phyloP scores from a whole-genome alignment of 2,888 invertebrate genomes.

The Isotomurus palustris region DNA sequence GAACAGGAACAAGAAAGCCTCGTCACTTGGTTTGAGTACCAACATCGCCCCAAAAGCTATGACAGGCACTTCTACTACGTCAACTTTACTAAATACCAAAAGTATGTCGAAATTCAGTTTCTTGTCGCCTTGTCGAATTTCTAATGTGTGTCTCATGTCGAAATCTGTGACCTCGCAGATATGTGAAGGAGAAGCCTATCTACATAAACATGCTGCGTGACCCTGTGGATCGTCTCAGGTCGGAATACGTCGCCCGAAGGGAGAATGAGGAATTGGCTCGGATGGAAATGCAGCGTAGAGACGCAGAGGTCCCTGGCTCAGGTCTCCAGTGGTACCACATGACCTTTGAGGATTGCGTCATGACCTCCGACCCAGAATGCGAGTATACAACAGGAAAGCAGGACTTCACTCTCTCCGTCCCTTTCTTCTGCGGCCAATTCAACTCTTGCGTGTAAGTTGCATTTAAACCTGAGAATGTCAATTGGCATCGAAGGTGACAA shows the following conservation, averaged over 20 bases:
- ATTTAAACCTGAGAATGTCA: no score
- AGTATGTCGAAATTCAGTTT: conserved; percentile 27
- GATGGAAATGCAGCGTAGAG: conserved; percentile 35
- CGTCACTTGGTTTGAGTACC: conserved; percentile 46
- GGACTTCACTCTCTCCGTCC: conserved; percentile 55
- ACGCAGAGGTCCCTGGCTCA: conserved; percentile 31
- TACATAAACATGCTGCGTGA: conserved; percentile 60
- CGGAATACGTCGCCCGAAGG: conserved; percentile 30
- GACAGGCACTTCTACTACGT: conserved; percentile 60
- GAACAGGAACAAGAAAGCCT: conserved; percentile 51
- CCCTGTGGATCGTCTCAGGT: conserved; percentile 53
- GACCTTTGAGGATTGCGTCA: conserved; percentile 50
- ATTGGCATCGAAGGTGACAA: no score
- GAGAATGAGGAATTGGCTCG: conserved; percentile 18
- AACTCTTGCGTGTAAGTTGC: conserved; percentile 57
- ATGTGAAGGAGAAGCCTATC: conserved; percentile 52
- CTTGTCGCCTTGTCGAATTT: background rate
- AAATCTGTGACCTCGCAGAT: background rate
- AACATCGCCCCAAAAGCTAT: conserved; percentile 55
- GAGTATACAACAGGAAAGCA: conserved; percentile 49
- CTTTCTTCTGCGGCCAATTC: conserved; percentile 63
- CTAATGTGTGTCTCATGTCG: no score
- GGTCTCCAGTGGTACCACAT: conserved; percentile 41
- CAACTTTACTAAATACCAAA: conserved; percentile 57
- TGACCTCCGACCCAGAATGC: conserved; percentile 52